Conservation (phyloP, 1,140 invertebrate species). For the Nasonia giraulti region DNA sequence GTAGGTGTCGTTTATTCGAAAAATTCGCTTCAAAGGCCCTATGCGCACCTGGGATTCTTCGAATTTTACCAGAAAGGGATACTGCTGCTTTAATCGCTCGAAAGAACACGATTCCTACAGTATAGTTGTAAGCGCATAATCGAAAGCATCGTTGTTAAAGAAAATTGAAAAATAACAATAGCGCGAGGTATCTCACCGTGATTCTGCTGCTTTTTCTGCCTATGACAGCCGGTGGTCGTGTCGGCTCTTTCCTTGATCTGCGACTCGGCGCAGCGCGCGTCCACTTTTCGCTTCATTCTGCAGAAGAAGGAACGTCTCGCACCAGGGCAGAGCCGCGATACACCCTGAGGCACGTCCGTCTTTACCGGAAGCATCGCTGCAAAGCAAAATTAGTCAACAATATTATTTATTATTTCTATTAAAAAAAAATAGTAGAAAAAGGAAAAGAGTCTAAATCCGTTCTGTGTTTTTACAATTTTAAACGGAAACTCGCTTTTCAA, state of each 20-base stretch:
- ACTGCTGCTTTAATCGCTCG: too few species aligned
- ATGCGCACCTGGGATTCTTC: conserved; percentile 21
- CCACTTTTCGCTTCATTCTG: conserved; percentile 89
- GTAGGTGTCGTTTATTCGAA: neutral
- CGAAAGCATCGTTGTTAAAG: neutral
- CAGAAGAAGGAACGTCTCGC: conserved; percentile 94
- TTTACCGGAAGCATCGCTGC: conserved; percentile 93
- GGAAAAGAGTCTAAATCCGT: neutral
- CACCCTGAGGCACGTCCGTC: conserved; percentile 85
- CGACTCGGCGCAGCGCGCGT: conserved; percentile 64
- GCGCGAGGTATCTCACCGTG: conserved; percentile 70
- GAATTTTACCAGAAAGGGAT: neutral
- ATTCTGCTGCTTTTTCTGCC: conserved; percentile 80
- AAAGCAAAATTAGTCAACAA: neutral
- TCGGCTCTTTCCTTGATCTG: conserved; percentile 86
- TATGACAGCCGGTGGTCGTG: conserved; percentile 77
- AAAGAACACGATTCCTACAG: too few species aligned
- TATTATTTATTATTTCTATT: neutral
- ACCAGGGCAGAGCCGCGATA: conserved; percentile 87
- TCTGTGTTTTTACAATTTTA: neutral
- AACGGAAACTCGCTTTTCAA: neutral
- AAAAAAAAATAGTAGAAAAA: too few species aligned
- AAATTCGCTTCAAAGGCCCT: neutral
- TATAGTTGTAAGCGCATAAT: too few species aligned
- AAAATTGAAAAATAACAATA: conserved; percentile 2